These are phyloP conservation scores for Nothobranchius kuhntae DNA, from an alignment of 2,113 vertebrate species.

Conservation along the genomic window DNA sequence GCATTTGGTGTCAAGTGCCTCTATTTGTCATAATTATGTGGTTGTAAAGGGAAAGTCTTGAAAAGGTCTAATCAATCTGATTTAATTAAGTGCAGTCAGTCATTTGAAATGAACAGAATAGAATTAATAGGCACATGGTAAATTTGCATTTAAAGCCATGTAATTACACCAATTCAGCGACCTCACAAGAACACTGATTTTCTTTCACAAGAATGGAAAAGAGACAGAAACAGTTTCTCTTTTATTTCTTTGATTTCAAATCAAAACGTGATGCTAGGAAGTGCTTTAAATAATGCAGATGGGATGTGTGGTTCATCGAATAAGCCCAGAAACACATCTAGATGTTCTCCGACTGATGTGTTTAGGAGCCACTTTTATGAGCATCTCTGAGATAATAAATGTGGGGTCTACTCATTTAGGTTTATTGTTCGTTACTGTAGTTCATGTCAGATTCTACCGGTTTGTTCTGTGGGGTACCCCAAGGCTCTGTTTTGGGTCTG, in stretches of 20 bases:
- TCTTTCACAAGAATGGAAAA: constrained; percentile 49
- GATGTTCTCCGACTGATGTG: too few relatives aligned
- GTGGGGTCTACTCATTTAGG: not conserved
- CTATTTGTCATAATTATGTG: constrained; percentile 86
- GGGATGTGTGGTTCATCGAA: not conserved
- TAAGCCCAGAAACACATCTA: constrained; percentile 4
- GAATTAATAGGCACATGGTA: constrained; percentile 86
- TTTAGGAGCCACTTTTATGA: not conserved
- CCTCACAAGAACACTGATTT: constrained; percentile 68
- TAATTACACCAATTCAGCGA: constrained; percentile 81
- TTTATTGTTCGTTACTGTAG: not conserved
- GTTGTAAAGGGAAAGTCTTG: constrained; percentile 81
- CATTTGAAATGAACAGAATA: constrained; percentile 85
- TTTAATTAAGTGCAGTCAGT: constrained; percentile 87
- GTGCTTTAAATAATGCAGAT: constrained; percentile 28
- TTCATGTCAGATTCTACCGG: too few relatives aligned
- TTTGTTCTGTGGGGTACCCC: too few relatives aligned
- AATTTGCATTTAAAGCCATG: constrained; percentile 83
- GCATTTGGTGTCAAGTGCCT: constrained; percentile 78
- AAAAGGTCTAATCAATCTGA: constrained; percentile 87
- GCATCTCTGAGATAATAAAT: not conserved
- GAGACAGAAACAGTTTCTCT: constrained; percentile 47
- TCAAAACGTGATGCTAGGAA: constrained; percentile 21
- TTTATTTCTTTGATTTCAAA: constrained; percentile 39
- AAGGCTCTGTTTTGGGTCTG: too few relatives aligned